A percentile compares a stretch with the other conserved stretches of the same genome.
Evolutionary conservation across 2,888 invertebrate genomes (phyloP).

Genomic region (Diogma glabrata): DNA sequence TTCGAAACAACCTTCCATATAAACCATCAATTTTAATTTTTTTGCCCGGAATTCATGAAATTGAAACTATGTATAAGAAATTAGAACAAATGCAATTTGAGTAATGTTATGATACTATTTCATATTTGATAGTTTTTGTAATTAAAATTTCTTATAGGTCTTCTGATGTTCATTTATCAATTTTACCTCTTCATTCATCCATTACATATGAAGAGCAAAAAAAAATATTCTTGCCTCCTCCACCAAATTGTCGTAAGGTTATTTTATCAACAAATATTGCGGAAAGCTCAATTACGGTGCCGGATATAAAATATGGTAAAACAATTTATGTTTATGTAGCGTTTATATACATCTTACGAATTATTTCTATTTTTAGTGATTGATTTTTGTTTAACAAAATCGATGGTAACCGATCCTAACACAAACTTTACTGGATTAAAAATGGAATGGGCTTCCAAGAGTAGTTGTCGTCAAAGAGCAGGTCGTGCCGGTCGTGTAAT

Average conservation of each 20-base stretch:
- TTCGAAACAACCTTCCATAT: conserved; percentile 23
- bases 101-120: too few relatives aligned
- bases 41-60: conserved; percentile 78
- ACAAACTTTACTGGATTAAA: conserved; percentile 58
- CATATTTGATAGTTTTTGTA: too few relatives aligned
- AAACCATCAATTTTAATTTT: conserved; percentile 71
- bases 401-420: conserved; percentile 56
- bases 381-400: conserved; percentile 88
- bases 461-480: conserved; percentile 78
- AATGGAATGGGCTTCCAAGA: conserved; percentile 78
- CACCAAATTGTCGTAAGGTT: conserved; percentile 51
- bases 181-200: conserved; percentile 56
- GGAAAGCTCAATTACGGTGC: conserved; percentile 84
- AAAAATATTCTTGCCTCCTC: conserved; percentile 38
- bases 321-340: too few relatives aligned
- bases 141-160: too few relatives aligned
- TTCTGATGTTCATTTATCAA: too few relatives aligned
- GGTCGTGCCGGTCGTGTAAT: conserved; percentile 85
- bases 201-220: conserved; percentile 69
- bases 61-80: conserved; percentile 52
- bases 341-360: too few relatives aligned
- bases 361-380: too few relatives aligned
- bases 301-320: conserved; percentile 73
- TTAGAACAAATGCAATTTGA: conserved; percentile 23
- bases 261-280: conserved; percentile 87